Percentiles rank a stretch among this genome's conserved stretches.
Conservation (phyloP, 2,113 vertebrate species). For the Petroica traversi region DNA sequence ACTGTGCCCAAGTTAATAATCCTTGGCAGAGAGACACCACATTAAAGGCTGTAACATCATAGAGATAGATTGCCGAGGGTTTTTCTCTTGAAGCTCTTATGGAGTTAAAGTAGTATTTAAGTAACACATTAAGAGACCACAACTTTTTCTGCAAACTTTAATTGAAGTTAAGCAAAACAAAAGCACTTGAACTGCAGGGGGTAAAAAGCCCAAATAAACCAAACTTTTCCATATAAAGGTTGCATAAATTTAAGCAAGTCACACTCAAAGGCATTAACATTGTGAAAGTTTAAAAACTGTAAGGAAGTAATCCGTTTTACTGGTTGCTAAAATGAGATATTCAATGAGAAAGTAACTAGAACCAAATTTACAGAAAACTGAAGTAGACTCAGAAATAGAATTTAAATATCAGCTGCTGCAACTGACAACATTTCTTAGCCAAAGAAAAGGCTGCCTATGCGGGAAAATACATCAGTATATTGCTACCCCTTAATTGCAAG, state of each 20-base stretch:
- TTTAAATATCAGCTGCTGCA: neutral
- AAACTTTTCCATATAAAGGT: neutral
- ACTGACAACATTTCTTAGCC: neutral
- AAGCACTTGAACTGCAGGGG: neutral
- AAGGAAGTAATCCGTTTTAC: neutral
- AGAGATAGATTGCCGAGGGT: neutral
- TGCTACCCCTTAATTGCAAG: neutral
- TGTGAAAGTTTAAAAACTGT: neutral
- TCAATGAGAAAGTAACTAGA: neutral
- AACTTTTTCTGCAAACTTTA: neutral
- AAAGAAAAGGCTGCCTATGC: neutral
- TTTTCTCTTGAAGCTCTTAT: fast-evolving
- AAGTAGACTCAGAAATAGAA: neutral
- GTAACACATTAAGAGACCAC: neutral
- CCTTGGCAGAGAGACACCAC: neutral
- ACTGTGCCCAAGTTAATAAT: neutral
- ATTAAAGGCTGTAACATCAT: neutral
- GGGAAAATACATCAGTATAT: neutral
- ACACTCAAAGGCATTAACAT: neutral
- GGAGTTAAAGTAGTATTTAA: neutral
- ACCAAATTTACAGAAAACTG: neutral
- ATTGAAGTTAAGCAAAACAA: neutral
- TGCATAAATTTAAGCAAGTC: neutral
- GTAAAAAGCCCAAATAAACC: neutral
- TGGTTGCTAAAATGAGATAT: neutral